These are phyloP conservation scores for Margarornis squamiger DNA, from an alignment of 2,797 vertebrate species.

Conservation along the genomic window DNA sequence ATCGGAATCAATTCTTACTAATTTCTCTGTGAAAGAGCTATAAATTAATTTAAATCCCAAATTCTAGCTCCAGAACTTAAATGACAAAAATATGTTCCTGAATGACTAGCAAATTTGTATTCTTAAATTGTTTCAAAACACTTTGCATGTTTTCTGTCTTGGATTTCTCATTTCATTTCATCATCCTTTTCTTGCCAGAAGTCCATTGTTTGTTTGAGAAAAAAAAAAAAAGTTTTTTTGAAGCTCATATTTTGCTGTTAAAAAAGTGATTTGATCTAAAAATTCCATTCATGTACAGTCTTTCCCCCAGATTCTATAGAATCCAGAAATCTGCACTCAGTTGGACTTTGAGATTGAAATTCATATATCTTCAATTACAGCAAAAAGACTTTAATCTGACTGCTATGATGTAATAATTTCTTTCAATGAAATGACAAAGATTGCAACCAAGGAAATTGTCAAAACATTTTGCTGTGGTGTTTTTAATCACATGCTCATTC, in stretches of 20 bases:
- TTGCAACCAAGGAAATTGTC: not conserved
- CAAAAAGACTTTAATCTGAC: not conserved
- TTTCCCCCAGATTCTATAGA: not conserved
- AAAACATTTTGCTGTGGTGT: not conserved
- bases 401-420: not conserved
- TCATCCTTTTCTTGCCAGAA: not conserved
- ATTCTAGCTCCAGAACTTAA: not conserved
- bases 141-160: not conserved
- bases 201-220: not conserved
- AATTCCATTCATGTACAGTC: not conserved
- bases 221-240: not conserved
- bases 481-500: not conserved
- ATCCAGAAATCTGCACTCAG: not conserved
- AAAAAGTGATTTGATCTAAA: not conserved
- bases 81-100: not conserved
- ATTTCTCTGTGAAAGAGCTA: not conserved
- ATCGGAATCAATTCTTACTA: not conserved
- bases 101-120: not conserved
- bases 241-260: not conserved
- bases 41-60: not conserved
- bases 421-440: not conserved
- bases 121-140: not conserved
- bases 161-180: slow-evolving; percentile 25
- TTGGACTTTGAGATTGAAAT: not conserved
- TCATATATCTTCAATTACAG: not conserved